Conservation (phyloP, 1,140 invertebrate genomes). For the Pogonognathellus flavescens region DNA sequence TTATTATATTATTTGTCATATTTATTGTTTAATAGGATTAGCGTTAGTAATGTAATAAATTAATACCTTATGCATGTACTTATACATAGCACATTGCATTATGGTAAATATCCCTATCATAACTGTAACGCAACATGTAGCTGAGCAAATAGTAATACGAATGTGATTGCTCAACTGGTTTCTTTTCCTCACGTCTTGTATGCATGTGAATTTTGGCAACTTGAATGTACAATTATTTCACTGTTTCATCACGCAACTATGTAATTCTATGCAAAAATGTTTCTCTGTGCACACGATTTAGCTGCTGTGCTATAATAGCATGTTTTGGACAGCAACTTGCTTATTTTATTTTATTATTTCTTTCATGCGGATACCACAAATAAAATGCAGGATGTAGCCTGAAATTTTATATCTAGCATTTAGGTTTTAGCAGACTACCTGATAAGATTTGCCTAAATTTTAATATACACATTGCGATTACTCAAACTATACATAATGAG, state of each 20-base stretch:
- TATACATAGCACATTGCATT: too few species aligned
- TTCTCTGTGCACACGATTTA: neutral
- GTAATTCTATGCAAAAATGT: neutral
- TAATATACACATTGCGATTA: neutral
- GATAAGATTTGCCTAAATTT: slow-evolving; percentile 9
- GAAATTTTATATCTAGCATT: slow-evolving; percentile 2
- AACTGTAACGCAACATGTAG: too few species aligned
- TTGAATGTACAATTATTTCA: slow-evolving; percentile 25
- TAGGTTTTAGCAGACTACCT: neutral
- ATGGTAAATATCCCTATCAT: too few species aligned
- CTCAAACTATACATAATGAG: neutral
- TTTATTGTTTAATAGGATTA: too few species aligned
- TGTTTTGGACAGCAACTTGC: slow-evolving; percentile 3
- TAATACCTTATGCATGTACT: too few species aligned
- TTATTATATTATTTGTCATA: too few species aligned
- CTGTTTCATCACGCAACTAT: slow-evolving; percentile 25
- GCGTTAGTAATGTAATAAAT: too few species aligned
- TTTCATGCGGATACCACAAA: neutral
- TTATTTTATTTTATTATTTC: slow-evolving; percentile 24
- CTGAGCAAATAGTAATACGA: neutral
- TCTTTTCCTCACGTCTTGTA: slow-evolving; percentile 16
- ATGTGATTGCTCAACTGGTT: slow-evolving; percentile 21
- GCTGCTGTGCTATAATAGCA: neutral
- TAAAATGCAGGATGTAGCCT: slow-evolving; percentile 19
- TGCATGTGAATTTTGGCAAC: slow-evolving; percentile 30